A percentile compares a stretch with the other conserved stretches of the same genome.
Conservation (phyloP, 2,888 invertebrate species). For the Standfussiana lucernea region DNA sequence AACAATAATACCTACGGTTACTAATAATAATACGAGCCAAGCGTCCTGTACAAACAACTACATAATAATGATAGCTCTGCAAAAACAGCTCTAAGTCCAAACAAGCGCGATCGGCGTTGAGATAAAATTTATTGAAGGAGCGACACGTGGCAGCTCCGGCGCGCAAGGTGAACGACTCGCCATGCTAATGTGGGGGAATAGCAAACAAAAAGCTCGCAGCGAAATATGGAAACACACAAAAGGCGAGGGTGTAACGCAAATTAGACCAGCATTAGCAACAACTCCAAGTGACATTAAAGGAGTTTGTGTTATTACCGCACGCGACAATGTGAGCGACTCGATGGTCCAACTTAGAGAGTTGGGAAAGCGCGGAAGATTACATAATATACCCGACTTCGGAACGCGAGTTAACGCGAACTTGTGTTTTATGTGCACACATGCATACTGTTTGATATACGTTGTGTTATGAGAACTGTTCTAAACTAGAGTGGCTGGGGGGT, state of each 20-base stretch:
- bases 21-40: conserved; percentile 78
- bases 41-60: conserved; percentile 72
- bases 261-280: conserved; percentile 78
- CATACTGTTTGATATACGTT: conserved; percentile 72
- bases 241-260: conserved; percentile 74
- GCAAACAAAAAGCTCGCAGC: conserved; percentile 73
- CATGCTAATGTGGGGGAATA: conserved; percentile 72
- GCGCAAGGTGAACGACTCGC: conserved; percentile 81
- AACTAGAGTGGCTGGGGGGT: conserved; percentile 66
- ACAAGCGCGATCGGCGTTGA: conserved; percentile 63
- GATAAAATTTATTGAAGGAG: conserved; percentile 70
- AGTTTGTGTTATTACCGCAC: conserved; percentile 79
- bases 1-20: conserved; percentile 78
- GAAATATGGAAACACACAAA: conserved; percentile 71
- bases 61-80: conserved; percentile 73
- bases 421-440: conserved; percentile 77
- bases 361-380: conserved; percentile 78
- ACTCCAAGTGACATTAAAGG: conserved; percentile 79
- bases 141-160: conserved; percentile 75
- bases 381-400: conserved; percentile 75
- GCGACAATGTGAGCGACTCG: conserved; percentile 75
- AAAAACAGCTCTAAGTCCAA: conserved; percentile 70
- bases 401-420: conserved; percentile 76
- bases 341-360: conserved; percentile 76
- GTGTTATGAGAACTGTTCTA: conserved; percentile 76